A percentile compares a stretch with the other conserved stretches of the same genome.
Evolutionary conservation across 1,140 invertebrate genomes (phyloP).

Genomic region (Agraylea sexmaculata): DNA sequence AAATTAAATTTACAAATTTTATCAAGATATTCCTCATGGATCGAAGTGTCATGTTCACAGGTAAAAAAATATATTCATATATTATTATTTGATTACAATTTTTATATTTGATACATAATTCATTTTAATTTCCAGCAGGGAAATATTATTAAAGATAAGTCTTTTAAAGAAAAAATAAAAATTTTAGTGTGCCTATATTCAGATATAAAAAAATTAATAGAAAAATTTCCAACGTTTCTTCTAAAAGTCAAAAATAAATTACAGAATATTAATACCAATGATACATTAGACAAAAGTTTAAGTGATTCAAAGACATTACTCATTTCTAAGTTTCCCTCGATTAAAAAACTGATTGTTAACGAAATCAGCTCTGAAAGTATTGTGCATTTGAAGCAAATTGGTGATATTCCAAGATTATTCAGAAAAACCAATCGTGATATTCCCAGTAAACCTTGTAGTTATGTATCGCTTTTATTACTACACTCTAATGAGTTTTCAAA

Average conservation of each 20-base stretch:
- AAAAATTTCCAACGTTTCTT: conserved; percentile 35
- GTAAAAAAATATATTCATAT: conserved; percentile 21
- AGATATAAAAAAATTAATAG: conserved; percentile 34
- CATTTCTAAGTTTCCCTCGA: conserved; percentile 35
- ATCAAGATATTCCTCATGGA: conserved; percentile 63
- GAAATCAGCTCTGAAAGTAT: conserved; percentile 45
- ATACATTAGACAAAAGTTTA: conserved; percentile 33
- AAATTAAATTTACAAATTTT: conserved; percentile 75
- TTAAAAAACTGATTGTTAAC: conserved; percentile 45
- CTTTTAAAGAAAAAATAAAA: conserved; percentile 16
- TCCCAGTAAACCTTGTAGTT: conserved; percentile 65
- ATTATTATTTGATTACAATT: conserved; percentile 4
- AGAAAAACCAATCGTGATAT: conserved; percentile 83
- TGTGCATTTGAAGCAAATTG: conserved; percentile 59
- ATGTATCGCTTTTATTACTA: conserved; percentile 58
- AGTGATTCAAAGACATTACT: conserved; percentile 39
- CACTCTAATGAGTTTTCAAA: conserved; percentile 49
- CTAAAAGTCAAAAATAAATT: conserved; percentile 34
- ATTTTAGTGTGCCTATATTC: conserved; percentile 33
- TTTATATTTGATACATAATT: conserved; percentile 15
- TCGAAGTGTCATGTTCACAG: conserved; percentile 33
- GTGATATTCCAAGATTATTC: conserved; percentile 85
- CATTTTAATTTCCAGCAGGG: conserved; percentile 5
- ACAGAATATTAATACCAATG: conserved; percentile 24
- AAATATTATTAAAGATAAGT: conserved; percentile 12